Evolutionary conservation across 2,888 invertebrate species (phyloP), one percentile per base, ranked within the genome.

Genomic region (Leptopilina drosophilae): DNA sequence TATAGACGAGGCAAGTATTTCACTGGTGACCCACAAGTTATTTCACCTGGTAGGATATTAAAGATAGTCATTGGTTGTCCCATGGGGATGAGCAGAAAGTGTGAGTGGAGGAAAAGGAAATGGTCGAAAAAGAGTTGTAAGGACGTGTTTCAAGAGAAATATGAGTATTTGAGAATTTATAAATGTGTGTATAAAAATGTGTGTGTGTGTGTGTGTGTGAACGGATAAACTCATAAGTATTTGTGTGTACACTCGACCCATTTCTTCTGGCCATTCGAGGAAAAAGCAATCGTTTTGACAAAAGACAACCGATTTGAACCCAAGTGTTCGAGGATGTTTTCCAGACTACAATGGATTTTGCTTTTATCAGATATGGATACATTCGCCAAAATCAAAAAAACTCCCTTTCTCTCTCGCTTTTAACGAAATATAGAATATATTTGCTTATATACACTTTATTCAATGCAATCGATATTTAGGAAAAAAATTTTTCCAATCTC

Each of bases 191-290:
- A n/a, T n/a, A n/a, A n/a, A n/a, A n/a, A 14, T 56, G 64, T 42
- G 65, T 64, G 64, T 64, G 78, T 73, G 69, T 75, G 64, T 64
- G 78, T 73, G 69, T 75, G 53, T 46, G 76, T 73, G 78, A 53
- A 76, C 46, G 69, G 64, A 76, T 12, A 46, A 53, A 66, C 9
- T 76, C 40, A 56, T 53, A 12, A 11, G 53, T 77, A 40, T 26
- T 59, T 62, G n/a, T 33, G 42, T 12, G 33, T 46, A 79, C 59
- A 69, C 59, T 62, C 77, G 80, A 85, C 84, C 84, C 83, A 85
- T 85, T 87, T 87, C 84, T 83, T 81, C 78, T 77, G 78, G 82
- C 81, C 67, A 81, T 83, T 83, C 82, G 79, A 59, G 76, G 69
- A 78, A 80, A 83, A 83, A 84, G 78, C 82, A 82, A 85, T 84